Conservation (phyloP, 2,888 invertebrate species). For the Drosophila paramelanica region DNA sequence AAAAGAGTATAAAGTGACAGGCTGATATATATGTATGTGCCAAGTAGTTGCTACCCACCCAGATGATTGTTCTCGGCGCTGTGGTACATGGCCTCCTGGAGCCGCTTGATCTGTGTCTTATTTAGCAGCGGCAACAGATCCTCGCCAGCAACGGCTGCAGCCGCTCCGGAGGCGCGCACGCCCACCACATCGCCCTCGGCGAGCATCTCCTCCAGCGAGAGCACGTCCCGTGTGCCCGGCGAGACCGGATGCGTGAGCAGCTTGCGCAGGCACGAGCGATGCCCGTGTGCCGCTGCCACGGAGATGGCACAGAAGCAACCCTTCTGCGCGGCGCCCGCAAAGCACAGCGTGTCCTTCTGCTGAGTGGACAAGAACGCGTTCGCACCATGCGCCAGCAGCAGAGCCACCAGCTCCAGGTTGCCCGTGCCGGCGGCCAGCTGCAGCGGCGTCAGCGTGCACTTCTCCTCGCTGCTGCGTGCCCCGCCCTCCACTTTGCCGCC, state of each 20-base stretch:
- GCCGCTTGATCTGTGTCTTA: constrained; percentile 92
- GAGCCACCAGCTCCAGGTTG: constrained; percentile 91
- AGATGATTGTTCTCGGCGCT: constrained; percentile 96
- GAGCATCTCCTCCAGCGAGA: constrained; percentile 95
- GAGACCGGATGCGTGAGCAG: constrained; percentile 90
- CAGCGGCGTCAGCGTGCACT: constrained; percentile 93
- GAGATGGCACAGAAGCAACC: constrained; percentile 95
- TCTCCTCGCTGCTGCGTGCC: constrained; percentile 92
- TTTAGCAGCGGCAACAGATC: constrained; percentile 86
- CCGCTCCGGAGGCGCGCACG: constrained; percentile 57
- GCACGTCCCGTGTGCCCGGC: constrained; percentile 89
- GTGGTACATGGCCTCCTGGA: constrained; percentile 97
- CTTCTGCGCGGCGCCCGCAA: constrained; percentile 93
- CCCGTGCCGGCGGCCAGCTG: constrained; percentile 94
- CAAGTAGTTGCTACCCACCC: constrained; percentile 85
- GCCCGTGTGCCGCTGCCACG: constrained; percentile 95
- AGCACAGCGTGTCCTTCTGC: constrained; percentile 93
- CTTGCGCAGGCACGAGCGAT: constrained; percentile 91
- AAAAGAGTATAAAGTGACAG: not conserved
- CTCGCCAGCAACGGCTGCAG: constrained; percentile 72
- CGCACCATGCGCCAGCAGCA: constrained; percentile 93
- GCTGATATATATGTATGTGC: no score
- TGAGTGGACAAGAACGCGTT: constrained; percentile 95
- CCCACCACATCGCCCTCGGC: constrained; percentile 90
- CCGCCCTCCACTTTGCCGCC: constrained; percentile 95